phyloP scores from a whole-genome alignment of 2,888 invertebrate species.

The Alcis repandata region DNA sequence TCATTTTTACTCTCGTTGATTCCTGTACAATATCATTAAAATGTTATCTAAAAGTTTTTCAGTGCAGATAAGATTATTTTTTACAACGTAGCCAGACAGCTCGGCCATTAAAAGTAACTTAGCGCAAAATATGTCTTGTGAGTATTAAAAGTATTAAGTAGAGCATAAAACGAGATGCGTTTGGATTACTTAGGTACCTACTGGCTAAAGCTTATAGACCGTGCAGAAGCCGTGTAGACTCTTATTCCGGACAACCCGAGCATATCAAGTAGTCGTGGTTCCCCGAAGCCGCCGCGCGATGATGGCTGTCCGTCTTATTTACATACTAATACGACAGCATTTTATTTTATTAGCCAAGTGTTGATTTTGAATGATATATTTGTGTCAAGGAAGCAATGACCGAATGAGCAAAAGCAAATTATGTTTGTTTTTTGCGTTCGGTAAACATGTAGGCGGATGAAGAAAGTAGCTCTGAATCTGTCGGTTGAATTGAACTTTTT shows the following conservation, averaged over 20 bases:
- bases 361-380: constrained; percentile 38
- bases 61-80: constrained; percentile 11
- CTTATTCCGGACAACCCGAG: constrained; percentile 26
- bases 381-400: constrained; percentile 45
- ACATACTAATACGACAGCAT: constrained; percentile 40
- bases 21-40: too few relatives aligned
- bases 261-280: constrained; percentile 11
- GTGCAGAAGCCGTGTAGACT: constrained; percentile 18
- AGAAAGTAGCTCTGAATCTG: constrained; percentile 34
- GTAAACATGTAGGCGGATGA: constrained; percentile 34
- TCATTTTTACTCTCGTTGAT: too few relatives aligned
- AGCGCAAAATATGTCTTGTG: neutral
- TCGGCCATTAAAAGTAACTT: neutral
- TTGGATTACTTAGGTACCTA: too few relatives aligned
- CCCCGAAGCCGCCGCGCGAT: constrained; percentile 7
- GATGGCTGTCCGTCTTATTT: constrained; percentile 38
- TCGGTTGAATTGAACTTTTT: constrained; percentile 27
- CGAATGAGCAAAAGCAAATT: constrained; percentile 24
- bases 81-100: neutral
- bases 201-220: constrained; percentile 9
- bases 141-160: neutral
- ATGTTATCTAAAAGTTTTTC: neutral
- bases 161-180: constrained; percentile 6
- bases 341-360: constrained; percentile 31
- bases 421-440: constrained; percentile 27